Percentiles rank a stretch among this genome's conserved stretches.
Evolutionary conservation across 2,888 invertebrate species (phyloP).

Genomic region (Parnassius glacialis): DNA sequence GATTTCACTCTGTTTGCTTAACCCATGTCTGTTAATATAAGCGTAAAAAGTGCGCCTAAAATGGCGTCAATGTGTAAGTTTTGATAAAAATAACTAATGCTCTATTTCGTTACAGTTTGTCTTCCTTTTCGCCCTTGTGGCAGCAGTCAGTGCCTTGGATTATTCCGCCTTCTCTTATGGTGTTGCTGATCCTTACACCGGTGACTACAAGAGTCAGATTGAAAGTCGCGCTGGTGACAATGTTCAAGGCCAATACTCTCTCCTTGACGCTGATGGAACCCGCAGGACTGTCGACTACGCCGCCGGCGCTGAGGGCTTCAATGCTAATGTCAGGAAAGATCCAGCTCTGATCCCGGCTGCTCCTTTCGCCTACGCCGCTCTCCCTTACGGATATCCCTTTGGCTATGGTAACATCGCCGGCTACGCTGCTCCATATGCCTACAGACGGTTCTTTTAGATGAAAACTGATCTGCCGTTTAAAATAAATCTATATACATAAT

Average conservation of each 20-base stretch:
- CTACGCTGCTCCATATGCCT: conserved; percentile 38
- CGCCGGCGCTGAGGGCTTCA: conserved; percentile 80
- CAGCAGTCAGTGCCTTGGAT: conserved; percentile 45
- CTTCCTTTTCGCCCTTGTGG: conserved; percentile 52
- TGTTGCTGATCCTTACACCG: conserved; percentile 78
- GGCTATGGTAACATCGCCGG: conserved; percentile 67
- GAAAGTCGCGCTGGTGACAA: conserved; percentile 73
- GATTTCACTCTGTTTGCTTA: too few species aligned
- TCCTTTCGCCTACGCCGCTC: conserved; percentile 40
- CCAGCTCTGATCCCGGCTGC: conserved; percentile 55
- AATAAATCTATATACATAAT: too few species aligned
- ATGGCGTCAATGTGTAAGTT: too few species aligned
- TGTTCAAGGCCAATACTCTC: conserved; percentile 78
- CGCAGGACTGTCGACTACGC: conserved; percentile 79
- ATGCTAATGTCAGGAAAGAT: conserved; percentile 78
- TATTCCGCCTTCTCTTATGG: conserved; percentile 75
- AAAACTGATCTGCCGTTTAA: too few species aligned
- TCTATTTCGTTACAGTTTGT: conserved; percentile 49
- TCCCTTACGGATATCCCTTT: conserved; percentile 31
- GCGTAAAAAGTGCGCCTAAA: too few species aligned
- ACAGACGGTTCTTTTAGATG: conserved; percentile 44
- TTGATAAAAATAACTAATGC: too few species aligned
- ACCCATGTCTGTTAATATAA: too few species aligned
- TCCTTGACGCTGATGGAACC: conserved; percentile 77
- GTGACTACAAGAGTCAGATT: conserved; percentile 78